phyloP scores from a whole-genome alignment of 2,113 vertebrate species.

The Tragelaphus imberbis region DNA sequence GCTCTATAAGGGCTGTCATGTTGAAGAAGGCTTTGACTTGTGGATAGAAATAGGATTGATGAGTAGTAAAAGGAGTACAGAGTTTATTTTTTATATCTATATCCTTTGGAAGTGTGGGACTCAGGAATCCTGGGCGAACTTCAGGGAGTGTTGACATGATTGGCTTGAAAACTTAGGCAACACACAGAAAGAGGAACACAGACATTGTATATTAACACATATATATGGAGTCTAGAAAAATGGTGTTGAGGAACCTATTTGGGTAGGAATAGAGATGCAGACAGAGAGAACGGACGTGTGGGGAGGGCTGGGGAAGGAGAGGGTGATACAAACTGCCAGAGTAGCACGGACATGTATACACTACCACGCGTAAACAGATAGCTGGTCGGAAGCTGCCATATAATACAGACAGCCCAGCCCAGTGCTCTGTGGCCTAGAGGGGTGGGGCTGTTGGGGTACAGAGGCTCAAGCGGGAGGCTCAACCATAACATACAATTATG shows the following conservation, averaged over 20 bases:
- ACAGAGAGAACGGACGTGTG: background rate
- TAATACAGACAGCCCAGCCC: background rate
- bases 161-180: background rate
- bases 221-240: background rate
- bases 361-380: rapidly evolving
- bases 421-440: background rate
- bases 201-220: background rate
- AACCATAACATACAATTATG: background rate
- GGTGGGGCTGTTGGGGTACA: background rate
- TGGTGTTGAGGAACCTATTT: background rate
- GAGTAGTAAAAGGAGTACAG: background rate
- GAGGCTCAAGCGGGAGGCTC: background rate
- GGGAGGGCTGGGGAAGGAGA: background rate
- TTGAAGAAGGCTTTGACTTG: background rate
- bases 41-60: background rate
- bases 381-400: background rate
- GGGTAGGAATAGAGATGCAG: background rate
- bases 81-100: background rate
- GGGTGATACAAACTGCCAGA: rapidly evolving
- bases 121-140: background rate
- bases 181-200: background rate
- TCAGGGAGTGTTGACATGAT: background rate
- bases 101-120: background rate
- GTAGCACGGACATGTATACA: background rate
- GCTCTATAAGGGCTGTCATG: background rate